phyloP scores from a whole-genome alignment of 2,113 vertebrate genomes.

The Dascyllus trimaculatus region DNA sequence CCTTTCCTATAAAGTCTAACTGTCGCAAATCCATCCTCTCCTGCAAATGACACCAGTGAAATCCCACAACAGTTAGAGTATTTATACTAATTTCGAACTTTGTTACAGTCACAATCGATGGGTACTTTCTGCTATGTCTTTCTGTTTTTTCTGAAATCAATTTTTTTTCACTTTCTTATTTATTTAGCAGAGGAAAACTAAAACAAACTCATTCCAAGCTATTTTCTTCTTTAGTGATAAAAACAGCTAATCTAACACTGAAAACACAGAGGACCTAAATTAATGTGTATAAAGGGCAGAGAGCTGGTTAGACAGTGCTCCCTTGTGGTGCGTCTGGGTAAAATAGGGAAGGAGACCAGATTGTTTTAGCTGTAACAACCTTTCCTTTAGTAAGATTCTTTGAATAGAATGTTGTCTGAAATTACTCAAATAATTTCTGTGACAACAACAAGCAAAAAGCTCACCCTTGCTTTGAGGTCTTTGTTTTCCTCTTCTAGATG shows the following conservation, averaged over 20 bases:
- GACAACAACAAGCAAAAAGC: neutral
- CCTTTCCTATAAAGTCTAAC: no score
- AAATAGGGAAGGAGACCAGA: no score
- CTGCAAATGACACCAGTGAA: no score
- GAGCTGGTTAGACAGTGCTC: neutral
- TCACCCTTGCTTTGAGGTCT: conserved; percentile 91
- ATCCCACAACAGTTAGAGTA: no score
- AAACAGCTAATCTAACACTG: neutral
- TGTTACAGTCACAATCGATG: no score
- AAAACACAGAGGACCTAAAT: neutral
- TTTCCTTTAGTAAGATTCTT: neutral
- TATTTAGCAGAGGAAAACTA: neutral
- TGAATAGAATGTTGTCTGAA: neutral
- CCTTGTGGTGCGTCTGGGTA: neutral
- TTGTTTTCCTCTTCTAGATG: conserved; percentile 92
- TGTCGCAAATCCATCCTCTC: no score
- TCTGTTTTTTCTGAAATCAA: neutral
- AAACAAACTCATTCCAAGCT: neutral
- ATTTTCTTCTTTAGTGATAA: neutral
- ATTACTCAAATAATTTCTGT: neutral
- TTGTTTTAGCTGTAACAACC: neutral
- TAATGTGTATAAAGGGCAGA: neutral
- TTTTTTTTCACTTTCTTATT: neutral
- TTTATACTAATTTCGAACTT: neutral
- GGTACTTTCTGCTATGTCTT: neutral